phyloP scores from a whole-genome alignment of 92 coral and sea anemone species.

The Montipora capitata region DNA sequence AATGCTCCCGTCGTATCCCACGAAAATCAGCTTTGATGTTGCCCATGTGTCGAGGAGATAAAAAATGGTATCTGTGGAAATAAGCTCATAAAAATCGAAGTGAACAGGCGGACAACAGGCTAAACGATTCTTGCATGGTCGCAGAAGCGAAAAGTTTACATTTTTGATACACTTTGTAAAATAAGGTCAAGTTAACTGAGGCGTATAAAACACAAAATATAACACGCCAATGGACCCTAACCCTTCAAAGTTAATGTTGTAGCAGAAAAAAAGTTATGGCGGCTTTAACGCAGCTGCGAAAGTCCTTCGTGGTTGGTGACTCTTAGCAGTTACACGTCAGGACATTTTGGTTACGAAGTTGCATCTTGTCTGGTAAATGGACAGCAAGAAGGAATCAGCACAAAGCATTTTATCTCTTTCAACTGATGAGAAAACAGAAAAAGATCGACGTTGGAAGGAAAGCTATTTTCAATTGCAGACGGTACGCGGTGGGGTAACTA shows the following conservation, averaged over 20 bases:
- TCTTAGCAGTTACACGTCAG: background rate
- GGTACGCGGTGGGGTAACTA: no score
- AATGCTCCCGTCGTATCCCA: slow-evolving; percentile 92
- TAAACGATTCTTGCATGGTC: background rate
- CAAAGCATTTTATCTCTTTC: background rate
- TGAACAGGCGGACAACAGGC: background rate
- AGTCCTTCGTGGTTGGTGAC: background rate
- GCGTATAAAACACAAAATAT: background rate
- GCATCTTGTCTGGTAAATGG: background rate
- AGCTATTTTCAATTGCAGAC: no score
- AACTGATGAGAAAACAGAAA: no score
- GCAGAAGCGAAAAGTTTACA: slow-evolving; percentile 1
- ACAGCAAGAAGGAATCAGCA: background rate
- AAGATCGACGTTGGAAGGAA: no score
- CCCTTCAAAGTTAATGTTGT: background rate
- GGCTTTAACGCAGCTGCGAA: background rate
- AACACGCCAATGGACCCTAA: background rate
- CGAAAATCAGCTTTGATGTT: slow-evolving; percentile 86
- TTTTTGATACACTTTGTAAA: slow-evolving; percentile 7
- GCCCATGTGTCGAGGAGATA: slow-evolving; percentile 77
- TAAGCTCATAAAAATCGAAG: background rate
- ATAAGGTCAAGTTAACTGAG: background rate
- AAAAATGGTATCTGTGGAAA: background rate
- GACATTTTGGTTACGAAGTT: background rate
- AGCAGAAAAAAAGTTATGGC: background rate